phyloP scores from a whole-genome alignment of 2,797 vertebrate species.

The Arremon brunneinucha region DNA sequence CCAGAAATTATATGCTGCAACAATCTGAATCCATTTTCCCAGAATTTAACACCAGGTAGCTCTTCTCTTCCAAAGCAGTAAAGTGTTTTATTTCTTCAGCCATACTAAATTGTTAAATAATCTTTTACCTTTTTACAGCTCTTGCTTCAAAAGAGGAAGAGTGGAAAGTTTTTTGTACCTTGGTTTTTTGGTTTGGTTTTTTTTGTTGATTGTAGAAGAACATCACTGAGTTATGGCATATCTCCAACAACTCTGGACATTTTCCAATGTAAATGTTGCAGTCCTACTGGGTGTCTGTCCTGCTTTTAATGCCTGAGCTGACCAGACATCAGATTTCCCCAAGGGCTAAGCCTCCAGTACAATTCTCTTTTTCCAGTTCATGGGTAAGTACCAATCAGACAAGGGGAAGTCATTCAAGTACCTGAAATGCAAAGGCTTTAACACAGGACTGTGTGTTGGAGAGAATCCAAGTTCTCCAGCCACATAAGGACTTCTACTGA shows the following conservation, averaged over 20 bases:
- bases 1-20: background rate
- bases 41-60: background rate
- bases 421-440: background rate
- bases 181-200: accelerated
- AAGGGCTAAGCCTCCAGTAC: background rate
- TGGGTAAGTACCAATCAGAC: background rate
- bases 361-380: background rate
- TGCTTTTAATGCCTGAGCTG: background rate
- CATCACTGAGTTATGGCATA: background rate
- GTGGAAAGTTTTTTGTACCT: background rate
- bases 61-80: background rate
- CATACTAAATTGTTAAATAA: background rate
- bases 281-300: background rate
- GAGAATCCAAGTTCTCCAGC: background rate
- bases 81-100: background rate
- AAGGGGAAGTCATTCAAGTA: background rate
- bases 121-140: background rate
- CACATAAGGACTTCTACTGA: background rate
- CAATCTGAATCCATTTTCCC: background rate
- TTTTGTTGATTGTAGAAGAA: background rate
- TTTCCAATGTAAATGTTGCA: background rate
- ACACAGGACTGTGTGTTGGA: background rate
- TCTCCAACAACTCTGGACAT: background rate
- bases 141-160: background rate
- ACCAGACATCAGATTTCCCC: background rate